A percentile compares a stretch with the other conserved stretches of the same genome.
Evolutionary conservation across 1,140 invertebrate species (phyloP).

Genomic region (Araneus ventricosus): DNA sequence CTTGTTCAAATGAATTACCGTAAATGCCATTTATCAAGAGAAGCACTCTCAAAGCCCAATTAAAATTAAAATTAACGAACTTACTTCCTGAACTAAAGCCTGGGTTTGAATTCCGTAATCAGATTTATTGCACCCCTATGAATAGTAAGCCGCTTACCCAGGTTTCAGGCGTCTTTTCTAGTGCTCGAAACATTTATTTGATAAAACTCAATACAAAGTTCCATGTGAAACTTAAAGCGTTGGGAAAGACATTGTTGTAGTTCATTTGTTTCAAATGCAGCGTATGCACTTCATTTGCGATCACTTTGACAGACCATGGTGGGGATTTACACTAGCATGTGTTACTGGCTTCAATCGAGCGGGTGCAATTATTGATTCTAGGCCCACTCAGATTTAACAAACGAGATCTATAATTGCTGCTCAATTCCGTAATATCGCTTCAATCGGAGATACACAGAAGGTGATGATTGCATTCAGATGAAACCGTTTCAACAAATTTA

Average conservation of each 20-base stretch:
- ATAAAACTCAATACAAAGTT: neutral
- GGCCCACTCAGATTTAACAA: neutral
- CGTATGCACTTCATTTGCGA: neutral
- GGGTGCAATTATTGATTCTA: neutral
- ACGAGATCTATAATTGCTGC: neutral
- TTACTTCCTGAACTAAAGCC: neutral
- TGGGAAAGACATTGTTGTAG: neutral
- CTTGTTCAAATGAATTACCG: neutral
- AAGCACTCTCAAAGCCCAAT: constrained; percentile 22
- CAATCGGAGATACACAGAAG: neutral
- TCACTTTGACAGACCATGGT: neutral
- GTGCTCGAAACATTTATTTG: neutral
- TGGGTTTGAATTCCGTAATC: neutral
- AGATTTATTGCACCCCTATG: constrained; percentile 48
- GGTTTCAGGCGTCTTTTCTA: neutral
- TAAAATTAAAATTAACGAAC: constrained; percentile 39
- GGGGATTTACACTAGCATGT: neutral
- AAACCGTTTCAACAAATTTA: neutral
- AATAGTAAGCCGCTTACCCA: neutral
- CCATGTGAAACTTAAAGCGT: neutral
- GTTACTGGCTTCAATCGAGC: neutral
- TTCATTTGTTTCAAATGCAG: neutral
- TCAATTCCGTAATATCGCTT: neutral
- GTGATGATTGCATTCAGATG: neutral
- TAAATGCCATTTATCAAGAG: constrained; percentile 18